phyloP scores from a whole-genome alignment of 2,888 invertebrate genomes.

The Anoncus sp. region DNA sequence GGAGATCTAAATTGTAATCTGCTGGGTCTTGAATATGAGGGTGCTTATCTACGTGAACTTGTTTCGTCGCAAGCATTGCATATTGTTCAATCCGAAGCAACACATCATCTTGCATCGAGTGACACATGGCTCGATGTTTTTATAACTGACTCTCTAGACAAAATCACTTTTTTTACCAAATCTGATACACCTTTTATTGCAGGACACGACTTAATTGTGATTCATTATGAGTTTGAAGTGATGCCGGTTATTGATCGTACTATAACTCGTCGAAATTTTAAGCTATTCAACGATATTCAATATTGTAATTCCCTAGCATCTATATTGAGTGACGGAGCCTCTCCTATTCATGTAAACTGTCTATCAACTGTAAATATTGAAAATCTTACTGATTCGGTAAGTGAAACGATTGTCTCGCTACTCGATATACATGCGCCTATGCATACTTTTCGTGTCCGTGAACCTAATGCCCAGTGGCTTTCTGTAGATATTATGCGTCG shows the following conservation, averaged over 20 bases:
- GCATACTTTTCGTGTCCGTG: neutral
- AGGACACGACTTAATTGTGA: neutral
- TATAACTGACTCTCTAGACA: neutral
- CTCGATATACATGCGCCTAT: neutral
- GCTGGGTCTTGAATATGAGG: neutral
- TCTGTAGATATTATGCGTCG: neutral
- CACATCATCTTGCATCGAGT: neutral
- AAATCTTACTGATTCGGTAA: neutral
- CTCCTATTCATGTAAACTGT: no score
- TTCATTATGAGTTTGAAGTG: neutral
- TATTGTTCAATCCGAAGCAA: no score
- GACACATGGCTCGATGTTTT: neutral
- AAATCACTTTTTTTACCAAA: neutral
- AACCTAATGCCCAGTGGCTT: neutral
- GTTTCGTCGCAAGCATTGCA: neutral
- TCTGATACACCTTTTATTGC: neutral
- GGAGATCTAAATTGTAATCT: constrained; percentile 31
- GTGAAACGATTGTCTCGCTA: neutral
- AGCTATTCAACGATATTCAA: neutral
- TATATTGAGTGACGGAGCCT: no score
- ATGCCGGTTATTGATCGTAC: neutral
- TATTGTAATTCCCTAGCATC: no score
- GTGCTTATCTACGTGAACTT: neutral
- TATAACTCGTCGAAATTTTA: neutral
- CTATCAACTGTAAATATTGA: neutral